Percentiles rank a stretch among this genome's conserved stretches.
phyloP scores from a whole-genome alignment of 2,113 vertebrate genomes.

The Fregata magnificens region DNA sequence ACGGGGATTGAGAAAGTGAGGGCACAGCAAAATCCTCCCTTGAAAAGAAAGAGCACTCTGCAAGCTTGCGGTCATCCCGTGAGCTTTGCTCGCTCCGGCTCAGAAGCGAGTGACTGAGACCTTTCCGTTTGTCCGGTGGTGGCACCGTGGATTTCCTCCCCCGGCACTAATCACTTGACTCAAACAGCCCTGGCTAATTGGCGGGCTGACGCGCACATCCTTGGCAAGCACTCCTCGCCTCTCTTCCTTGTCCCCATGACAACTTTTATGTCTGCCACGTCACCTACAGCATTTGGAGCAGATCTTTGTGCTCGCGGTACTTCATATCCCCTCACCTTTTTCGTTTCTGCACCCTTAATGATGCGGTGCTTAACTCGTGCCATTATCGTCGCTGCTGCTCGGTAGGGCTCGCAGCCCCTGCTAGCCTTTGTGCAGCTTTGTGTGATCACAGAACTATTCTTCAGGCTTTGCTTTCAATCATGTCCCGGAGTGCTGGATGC shows the following conservation, averaged over 20 bases:
- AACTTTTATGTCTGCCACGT: neutral
- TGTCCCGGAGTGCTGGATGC: neutral
- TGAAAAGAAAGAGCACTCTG: neutral
- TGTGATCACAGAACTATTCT: neutral
- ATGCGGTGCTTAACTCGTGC: neutral
- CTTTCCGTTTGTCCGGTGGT: fast-evolving
- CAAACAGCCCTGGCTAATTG: neutral
- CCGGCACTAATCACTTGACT: neutral
- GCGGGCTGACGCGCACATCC: neutral
- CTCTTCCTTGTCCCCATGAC: conserved; percentile 43
- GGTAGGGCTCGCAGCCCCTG: neutral
- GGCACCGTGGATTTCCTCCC: neutral
- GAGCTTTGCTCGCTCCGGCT: neutral
- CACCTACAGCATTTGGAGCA: neutral
- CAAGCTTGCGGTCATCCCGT: neutral
- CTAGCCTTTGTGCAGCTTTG: neutral
- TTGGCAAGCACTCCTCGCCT: neutral
- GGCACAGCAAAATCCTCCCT: neutral
- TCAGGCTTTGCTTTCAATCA: neutral
- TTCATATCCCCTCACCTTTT: neutral
- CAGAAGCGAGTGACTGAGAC: neutral
- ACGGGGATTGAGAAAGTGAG: fast-evolving
- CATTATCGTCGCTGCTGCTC: neutral
- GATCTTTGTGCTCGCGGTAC: neutral
- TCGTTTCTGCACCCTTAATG: neutral